Conservation (phyloP, 2,888 invertebrate species). For the Chalcis sispes region DNA sequence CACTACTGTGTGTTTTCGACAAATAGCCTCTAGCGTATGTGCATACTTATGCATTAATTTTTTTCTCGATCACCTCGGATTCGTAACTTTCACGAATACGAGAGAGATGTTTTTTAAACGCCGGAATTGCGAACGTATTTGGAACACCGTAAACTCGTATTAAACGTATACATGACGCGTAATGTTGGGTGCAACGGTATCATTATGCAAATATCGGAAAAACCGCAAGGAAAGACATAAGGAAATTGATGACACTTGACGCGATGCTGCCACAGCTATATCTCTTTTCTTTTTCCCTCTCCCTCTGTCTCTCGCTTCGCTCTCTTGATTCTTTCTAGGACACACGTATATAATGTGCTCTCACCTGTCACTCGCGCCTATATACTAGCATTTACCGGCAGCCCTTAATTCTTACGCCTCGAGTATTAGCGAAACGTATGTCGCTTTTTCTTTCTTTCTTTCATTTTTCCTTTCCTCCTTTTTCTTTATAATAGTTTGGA, state of each 20-base stretch:
- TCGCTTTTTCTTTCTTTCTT: neutral
- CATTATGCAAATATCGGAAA: slow-evolving; percentile 14
- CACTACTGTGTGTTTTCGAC: no score
- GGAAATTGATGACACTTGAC: slow-evolving; percentile 42
- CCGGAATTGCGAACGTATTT: no score
- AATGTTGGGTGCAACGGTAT: neutral
- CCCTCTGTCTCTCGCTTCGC: neutral
- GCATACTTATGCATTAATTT: no score
- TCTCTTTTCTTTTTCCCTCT: no score
- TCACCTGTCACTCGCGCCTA: neutral
- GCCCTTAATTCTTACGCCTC: neutral
- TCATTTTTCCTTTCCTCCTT: neutral
- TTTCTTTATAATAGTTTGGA: neutral
- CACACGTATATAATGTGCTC: slow-evolving; percentile 9
- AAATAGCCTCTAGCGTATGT: no score
- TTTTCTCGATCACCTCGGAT: no score
- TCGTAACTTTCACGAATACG: no score
- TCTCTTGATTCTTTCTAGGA: slow-evolving; percentile 39
- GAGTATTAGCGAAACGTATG: neutral
- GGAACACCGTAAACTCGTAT: no score
- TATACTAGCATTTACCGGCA: neutral
- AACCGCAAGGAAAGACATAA: slow-evolving; percentile 23
- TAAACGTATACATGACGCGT: no score
- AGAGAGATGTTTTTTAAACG: no score
- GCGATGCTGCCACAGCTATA: neutral